Evolutionary conservation across 2,888 invertebrate species (phyloP).

Genomic region (Drosophila neotestacea): DNA sequence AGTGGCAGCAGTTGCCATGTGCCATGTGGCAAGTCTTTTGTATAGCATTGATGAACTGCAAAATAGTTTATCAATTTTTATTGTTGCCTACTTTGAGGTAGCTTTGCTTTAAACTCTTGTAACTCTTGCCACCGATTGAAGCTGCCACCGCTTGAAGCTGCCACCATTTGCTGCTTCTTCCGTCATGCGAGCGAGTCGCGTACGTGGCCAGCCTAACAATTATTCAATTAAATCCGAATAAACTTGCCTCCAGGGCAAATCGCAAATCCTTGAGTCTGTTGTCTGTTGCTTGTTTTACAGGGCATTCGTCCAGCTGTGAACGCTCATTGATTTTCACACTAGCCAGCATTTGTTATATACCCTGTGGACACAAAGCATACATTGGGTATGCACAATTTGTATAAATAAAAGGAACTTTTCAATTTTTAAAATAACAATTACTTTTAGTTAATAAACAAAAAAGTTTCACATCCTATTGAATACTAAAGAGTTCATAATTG

Average conservation of each 20-base stretch:
- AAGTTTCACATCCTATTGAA: too few relatives aligned
- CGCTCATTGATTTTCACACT: conserved; percentile 75
- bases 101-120: conserved; percentile 27
- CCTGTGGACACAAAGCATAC: conserved; percentile 9
- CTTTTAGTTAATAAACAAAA: too few relatives aligned
- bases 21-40: conserved; percentile 10
- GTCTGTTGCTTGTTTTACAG: conserved; percentile 19
- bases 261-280: conserved; percentile 25
- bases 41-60: background rate
- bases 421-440: too few relatives aligned
- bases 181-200: conserved; percentile 44
- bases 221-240: conserved; percentile 85
- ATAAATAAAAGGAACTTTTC: too few relatives aligned
- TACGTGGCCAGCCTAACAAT: conserved; percentile 84
- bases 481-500: too few relatives aligned
- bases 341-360: conserved; percentile 51
- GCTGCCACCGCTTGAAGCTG: conserved; percentile 5
- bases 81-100: conserved; percentile 57
- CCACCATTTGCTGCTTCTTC: conserved; percentile 32
- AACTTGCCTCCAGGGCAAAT: conserved; percentile 66
- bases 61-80: background rate
- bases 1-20: background rate
- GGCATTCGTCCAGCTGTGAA: conserved; percentile 42
- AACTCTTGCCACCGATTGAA: conserved; percentile 15
- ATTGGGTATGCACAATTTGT: background rate